Conservation (phyloP, 2,797 vertebrate species). For the Lophius americanus region DNA sequence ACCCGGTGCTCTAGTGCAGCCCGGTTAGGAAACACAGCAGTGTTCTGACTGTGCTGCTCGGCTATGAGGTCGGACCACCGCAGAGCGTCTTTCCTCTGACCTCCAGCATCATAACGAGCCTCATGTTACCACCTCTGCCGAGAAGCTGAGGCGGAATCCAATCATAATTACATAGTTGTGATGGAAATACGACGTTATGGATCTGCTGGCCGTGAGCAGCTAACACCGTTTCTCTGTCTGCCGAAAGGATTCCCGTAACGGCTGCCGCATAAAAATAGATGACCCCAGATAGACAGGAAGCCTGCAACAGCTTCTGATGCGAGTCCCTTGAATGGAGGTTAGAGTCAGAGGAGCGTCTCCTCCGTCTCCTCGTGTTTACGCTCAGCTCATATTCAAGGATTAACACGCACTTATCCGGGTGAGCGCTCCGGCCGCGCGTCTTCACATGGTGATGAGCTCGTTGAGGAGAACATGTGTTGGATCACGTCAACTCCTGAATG, state of each 20-base stretch:
- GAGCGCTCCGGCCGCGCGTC: background rate
- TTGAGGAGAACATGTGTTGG: background rate
- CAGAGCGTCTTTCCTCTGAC: conserved; percentile 78
- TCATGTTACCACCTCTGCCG: conserved; percentile 78
- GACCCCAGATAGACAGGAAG: conserved; percentile 8
- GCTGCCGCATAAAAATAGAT: conserved; percentile 73
- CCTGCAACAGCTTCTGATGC: background rate
- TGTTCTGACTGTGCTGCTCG: conserved; percentile 39
- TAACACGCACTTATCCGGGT: background rate
- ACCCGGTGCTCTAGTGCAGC: conserved; percentile 29
- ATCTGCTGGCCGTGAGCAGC: conserved; percentile 74
- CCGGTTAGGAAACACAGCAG: conserved; percentile 22
- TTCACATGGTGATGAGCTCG: conserved; percentile 11
- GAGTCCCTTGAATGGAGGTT: conserved; percentile 33
- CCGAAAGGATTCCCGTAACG: conserved; percentile 76
- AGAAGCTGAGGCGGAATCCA: conserved; percentile 78
- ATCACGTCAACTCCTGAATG: background rate
- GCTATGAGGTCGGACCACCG: conserved; percentile 53
- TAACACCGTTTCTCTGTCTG: conserved; percentile 68
- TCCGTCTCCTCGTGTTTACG: background rate
- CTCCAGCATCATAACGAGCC: conserved; percentile 71
- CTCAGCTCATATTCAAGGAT: background rate
- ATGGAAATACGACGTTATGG: conserved; percentile 80
- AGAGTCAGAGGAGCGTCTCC: conserved; percentile 12
- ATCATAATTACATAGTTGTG: conserved; percentile 80